Evolutionary conservation across 1,140 invertebrate genomes (phyloP).

Genomic region (Radopholus similis): DNA sequence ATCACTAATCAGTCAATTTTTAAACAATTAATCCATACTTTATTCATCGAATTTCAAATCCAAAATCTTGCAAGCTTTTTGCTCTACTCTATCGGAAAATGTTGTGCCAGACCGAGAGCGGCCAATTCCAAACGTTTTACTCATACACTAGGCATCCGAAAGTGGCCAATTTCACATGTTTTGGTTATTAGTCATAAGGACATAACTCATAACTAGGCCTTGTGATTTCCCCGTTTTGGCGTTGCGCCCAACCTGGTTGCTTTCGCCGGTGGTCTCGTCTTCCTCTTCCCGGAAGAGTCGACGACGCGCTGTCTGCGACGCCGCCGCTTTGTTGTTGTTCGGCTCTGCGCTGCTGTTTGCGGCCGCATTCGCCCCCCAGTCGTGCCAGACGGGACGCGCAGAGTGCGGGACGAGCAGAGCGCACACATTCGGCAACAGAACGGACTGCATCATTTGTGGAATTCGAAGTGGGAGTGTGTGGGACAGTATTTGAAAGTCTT

Average conservation of each 20-base stretch:
- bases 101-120: too few species aligned
- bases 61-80: too few species aligned
- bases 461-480: too few species aligned
- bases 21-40: too few species aligned
- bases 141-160: too few species aligned
- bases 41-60: too few species aligned
- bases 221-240: neutral
- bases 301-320: neutral
- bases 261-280: neutral
- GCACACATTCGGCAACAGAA: too few species aligned
- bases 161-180: neutral
- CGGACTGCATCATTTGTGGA: too few species aligned
- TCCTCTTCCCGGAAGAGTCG: slow-evolving; percentile 4
- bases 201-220: neutral
- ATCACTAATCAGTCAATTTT: neutral
- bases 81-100: too few species aligned
- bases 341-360: neutral
- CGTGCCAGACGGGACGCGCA: slow-evolving; percentile 10
- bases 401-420: slow-evolving; percentile 15
- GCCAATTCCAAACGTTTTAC: too few species aligned
- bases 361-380: neutral
- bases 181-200: neutral
- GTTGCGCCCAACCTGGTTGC: neutral
- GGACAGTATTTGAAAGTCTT: too few species aligned
- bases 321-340: neutral